Percentiles rank a stretch among this genome's conserved stretches.
These are phyloP conservation scores for Cataglyphis hispanica DNA, from an alignment of 1,140 invertebrate genomes.

Conservation along the genomic window DNA sequence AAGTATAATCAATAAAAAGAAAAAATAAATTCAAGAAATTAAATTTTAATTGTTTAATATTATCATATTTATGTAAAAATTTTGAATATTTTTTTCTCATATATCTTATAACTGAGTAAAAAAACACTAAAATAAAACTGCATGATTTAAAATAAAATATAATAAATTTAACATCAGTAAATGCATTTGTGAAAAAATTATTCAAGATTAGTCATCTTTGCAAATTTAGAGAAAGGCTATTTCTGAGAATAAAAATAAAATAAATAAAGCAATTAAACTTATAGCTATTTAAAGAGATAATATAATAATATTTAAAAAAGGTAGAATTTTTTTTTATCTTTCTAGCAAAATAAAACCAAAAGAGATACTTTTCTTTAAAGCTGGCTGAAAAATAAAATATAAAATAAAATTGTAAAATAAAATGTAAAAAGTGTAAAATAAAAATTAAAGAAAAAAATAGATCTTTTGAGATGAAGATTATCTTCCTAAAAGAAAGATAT, in stretches of 20 bases:
- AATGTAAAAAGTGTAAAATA: too few relatives aligned
- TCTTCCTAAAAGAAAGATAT: neutral
- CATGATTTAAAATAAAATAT: neutral
- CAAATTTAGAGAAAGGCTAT: neutral
- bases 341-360: neutral
- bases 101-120: neutral
- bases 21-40: too few relatives aligned
- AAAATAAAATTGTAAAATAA: too few relatives aligned
- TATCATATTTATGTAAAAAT: neutral
- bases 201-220: neutral
- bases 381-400: neutral
- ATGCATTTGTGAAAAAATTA: neutral
- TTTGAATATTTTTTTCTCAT: neutral
- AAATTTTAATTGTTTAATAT: neutral
- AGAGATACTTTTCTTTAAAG: neutral
- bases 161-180: neutral
- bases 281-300: slow-evolving; percentile 23
- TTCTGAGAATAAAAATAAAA: neutral
- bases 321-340: neutral
- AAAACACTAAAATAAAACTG: neutral
- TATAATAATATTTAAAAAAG: slow-evolving; percentile 18
- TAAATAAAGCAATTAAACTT: neutral
- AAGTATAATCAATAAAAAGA: too few relatives aligned
- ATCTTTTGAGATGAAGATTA: neutral
- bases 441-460: neutral